Evolutionary conservation across 2,888 invertebrate genomes (phyloP).

Genomic region (Athetis lepigone): DNA sequence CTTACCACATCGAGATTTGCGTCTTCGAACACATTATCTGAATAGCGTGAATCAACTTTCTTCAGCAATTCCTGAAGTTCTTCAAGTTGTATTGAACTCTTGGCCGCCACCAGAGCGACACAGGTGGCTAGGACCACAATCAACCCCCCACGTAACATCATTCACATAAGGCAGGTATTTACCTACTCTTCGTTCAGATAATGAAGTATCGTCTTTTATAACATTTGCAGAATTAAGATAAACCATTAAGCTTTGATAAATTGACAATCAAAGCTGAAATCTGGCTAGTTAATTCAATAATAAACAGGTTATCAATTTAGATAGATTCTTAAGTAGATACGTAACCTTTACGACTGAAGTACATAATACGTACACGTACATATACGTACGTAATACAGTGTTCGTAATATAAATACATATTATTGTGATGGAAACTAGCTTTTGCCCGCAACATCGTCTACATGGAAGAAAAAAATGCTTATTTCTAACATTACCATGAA

Average conservation of each 20-base stretch:
- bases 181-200: constrained; percentile 6
- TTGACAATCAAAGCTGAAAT: constrained; percentile 30
- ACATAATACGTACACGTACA: too few relatives aligned
- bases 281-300: constrained; percentile 8
- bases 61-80: constrained; percentile 69
- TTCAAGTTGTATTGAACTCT: constrained; percentile 73
- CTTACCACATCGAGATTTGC: constrained; percentile 81
- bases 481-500: too few relatives aligned
- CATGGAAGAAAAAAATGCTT: too few relatives aligned
- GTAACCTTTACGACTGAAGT: neutral
- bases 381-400: too few relatives aligned
- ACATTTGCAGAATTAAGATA: constrained; percentile 43
- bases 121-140: constrained; percentile 53
- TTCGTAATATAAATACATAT: too few relatives aligned
- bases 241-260: constrained; percentile 46
- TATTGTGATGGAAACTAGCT: too few relatives aligned
- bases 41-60: constrained; percentile 65
- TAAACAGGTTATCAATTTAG: too few relatives aligned
- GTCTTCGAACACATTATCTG: constrained; percentile 80
- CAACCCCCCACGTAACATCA: constrained; percentile 58
- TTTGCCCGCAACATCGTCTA: too few relatives aligned
- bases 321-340: constrained; percentile 24
- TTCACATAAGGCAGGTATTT: constrained; percentile 14
- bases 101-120: constrained; percentile 58
- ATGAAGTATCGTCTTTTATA: constrained; percentile 62